phyloP scores from a whole-genome alignment of 2,113 vertebrate genomes.

The Leiothrix lutea region DNA sequence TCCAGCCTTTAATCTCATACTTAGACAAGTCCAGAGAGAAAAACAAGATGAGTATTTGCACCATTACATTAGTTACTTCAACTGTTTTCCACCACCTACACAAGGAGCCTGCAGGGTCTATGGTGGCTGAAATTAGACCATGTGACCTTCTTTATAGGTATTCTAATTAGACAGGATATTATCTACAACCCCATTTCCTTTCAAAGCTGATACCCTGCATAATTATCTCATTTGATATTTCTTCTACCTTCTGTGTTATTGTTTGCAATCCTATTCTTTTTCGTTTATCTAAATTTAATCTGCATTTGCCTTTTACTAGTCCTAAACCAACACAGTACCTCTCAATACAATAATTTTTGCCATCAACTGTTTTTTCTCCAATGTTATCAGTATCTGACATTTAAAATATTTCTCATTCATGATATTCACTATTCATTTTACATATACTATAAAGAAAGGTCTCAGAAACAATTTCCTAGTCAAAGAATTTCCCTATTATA shows the following conservation, averaged over 20 bases:
- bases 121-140: background rate
- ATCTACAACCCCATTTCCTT: slow-evolving; percentile 15
- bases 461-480: slow-evolving; percentile 41
- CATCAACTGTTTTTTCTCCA: slow-evolving; percentile 2
- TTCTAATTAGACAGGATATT: slow-evolving; percentile 63
- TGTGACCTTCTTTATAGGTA: background rate
- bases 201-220: slow-evolving; percentile 35
- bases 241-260: slow-evolving; percentile 31
- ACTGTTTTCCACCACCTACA: background rate
- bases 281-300: slow-evolving; percentile 59
- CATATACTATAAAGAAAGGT: slow-evolving; percentile 33
- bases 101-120: background rate
- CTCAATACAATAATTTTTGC: background rate
- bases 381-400: slow-evolving; percentile 54
- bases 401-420: slow-evolving; percentile 60
- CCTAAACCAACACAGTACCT: background rate
- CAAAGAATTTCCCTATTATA: slow-evolving; percentile 28
- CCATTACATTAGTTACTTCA: background rate
- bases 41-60: background rate
- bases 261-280: slow-evolving; percentile 1
- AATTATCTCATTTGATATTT: slow-evolving; percentile 57
- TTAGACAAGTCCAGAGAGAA: background rate
- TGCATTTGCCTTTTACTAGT: slow-evolving; percentile 44
- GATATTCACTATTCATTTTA: background rate
- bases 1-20: background rate